Evolutionary conservation across 2,113 vertebrate genomes (phyloP).

Genomic region (Mionectes macconnelli): DNA sequence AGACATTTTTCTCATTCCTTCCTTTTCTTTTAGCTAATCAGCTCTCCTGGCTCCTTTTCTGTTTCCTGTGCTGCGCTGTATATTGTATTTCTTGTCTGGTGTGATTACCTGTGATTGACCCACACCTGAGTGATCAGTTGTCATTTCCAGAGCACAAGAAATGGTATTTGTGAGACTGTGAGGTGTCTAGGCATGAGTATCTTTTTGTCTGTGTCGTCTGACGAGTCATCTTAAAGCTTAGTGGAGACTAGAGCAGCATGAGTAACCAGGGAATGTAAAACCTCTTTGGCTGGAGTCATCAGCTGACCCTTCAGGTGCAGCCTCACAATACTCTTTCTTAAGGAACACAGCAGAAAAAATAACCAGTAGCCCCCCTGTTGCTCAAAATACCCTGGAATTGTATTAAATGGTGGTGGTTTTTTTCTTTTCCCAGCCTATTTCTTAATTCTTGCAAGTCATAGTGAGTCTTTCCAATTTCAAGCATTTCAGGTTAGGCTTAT

Average conservation of each 20-base stretch:
- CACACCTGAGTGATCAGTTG: not conserved
- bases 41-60: not conserved
- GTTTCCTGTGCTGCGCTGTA: not conserved
- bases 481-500: not conserved
- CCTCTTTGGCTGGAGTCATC: not conserved
- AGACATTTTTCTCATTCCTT: not conserved
- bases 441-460: not conserved
- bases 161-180: not conserved
- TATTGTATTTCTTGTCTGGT: not conserved
- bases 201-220: not conserved
- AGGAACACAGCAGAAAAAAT: not conserved
- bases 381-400: not conserved
- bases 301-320: not conserved
- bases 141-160: not conserved
- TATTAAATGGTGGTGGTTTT: too few species aligned
- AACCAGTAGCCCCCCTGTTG: not conserved
- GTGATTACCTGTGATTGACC: not conserved
- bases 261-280: not conserved
- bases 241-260: not conserved
- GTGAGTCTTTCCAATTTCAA: not conserved
- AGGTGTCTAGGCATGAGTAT: not conserved
- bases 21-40: not conserved
- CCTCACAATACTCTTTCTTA: not conserved
- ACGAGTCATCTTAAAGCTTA: not conserved
- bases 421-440: not conserved